Conservation (phyloP, 2,888 invertebrate species). For the Yponomeuta malinellus region DNA sequence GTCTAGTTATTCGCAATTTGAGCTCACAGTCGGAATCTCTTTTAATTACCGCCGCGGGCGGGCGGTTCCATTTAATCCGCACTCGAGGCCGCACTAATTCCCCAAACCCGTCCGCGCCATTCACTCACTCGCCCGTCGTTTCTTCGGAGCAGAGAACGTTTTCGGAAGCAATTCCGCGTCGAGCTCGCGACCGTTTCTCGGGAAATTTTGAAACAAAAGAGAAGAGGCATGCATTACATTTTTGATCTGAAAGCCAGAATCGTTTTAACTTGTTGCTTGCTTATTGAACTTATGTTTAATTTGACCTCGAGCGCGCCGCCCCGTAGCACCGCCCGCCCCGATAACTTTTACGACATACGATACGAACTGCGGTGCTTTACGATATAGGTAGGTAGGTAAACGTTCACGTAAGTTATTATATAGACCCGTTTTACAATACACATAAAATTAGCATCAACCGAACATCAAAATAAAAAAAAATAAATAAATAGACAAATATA, state of each 20-base stretch:
- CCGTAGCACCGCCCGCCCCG: background rate
- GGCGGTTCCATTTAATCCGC: constrained; percentile 25
- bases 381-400: no score
- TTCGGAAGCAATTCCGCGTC: constrained; percentile 13
- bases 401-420: no score
- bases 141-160: constrained; percentile 17
- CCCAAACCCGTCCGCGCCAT: constrained; percentile 19
- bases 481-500: no score
- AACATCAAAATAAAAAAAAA: no score
- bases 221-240: background rate
- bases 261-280: constrained; percentile 5
- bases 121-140: constrained; percentile 17
- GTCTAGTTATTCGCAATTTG: constrained; percentile 3
- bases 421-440: no score
- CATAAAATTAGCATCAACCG: no score
- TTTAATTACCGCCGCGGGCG: constrained; percentile 25
- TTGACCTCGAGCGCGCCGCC: background rate
- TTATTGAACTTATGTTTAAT: constrained; percentile 1
- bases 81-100: constrained; percentile 25
- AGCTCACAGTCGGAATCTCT: constrained; percentile 18
- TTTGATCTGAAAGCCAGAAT: background rate
- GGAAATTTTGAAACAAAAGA: constrained; percentile 7
- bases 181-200: background rate
- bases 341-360: background rate
- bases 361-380: background rate